A percentile compares a stretch with the other conserved stretches of the same genome.
Evolutionary conservation across 1,140 invertebrate species (phyloP).

Genomic region (Cheumatopsyche charites): DNA sequence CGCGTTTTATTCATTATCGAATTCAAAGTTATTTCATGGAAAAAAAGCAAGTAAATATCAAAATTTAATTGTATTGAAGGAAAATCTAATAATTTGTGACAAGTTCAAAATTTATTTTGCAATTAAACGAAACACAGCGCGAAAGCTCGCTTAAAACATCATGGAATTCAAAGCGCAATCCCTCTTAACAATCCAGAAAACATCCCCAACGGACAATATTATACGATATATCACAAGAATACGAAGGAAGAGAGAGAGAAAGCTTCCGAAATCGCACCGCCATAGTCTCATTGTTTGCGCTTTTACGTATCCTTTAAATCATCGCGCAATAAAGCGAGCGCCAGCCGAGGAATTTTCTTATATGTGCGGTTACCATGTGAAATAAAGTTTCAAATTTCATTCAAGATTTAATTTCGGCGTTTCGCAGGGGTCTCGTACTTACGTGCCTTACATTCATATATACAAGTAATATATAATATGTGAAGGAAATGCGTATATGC

Average conservation of each 20-base stretch:
- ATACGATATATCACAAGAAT: too few relatives aligned
- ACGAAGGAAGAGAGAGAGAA: constrained; percentile 28
- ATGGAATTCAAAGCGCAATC: too few relatives aligned
- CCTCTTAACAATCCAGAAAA: too few relatives aligned
- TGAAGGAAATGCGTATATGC: background rate
- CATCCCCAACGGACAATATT: too few relatives aligned
- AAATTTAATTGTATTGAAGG: too few relatives aligned
- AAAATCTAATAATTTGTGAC: too few relatives aligned
- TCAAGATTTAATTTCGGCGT: constrained; percentile 57
- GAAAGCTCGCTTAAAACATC: background rate
- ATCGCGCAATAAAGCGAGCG: constrained; percentile 46
- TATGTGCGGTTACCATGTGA: constrained; percentile 45
- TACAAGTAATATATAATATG: too few relatives aligned
- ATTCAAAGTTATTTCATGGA: too few relatives aligned
- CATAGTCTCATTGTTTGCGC: constrained; percentile 43
- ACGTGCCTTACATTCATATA: background rate
- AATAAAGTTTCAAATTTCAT: constrained; percentile 57
- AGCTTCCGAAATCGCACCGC: constrained; percentile 27
- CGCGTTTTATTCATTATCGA: too few relatives aligned
- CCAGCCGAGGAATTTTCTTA: constrained; percentile 43
- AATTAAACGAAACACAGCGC: too few relatives aligned
- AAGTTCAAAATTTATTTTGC: too few relatives aligned
- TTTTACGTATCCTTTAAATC: constrained; percentile 47
- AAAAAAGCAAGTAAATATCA: too few relatives aligned
- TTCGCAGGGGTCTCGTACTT: constrained; percentile 30